A percentile compares a stretch with the other conserved stretches of the same genome.
phyloP scores from a whole-genome alignment of 2,113 vertebrate species.

The Cricetomys ansorgei region DNA sequence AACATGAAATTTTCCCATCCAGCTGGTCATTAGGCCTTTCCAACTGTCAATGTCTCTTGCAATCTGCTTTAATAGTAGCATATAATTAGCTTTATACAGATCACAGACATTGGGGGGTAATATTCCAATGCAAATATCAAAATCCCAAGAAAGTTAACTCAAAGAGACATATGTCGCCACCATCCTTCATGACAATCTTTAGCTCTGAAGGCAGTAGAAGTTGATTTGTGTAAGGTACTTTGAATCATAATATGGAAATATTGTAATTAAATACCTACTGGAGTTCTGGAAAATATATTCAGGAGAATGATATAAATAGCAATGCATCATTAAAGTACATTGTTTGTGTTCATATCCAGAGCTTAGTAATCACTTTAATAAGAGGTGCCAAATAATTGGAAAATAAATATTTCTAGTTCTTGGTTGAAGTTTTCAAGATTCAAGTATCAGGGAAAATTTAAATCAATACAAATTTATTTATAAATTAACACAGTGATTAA shows the following conservation, averaged over 20 bases:
- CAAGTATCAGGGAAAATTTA: neutral
- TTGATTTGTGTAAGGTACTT: constrained; percentile 80
- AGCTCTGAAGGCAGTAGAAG: constrained; percentile 72
- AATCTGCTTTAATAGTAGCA: constrained; percentile 86
- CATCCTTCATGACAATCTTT: constrained; percentile 76
- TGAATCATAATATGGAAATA: constrained; percentile 78
- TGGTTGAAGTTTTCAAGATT: constrained; percentile 22
- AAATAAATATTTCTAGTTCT: constrained; percentile 38
- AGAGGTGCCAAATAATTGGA: constrained; percentile 48
- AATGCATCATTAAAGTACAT: constrained; percentile 16
- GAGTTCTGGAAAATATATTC: constrained; percentile 73
- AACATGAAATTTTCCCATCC: constrained; percentile 81
- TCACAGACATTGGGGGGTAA: constrained; percentile 79
- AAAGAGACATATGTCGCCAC: constrained; percentile 81
- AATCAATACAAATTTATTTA: constrained; percentile 23
- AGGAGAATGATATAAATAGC: constrained; percentile 68
- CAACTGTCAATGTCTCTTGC: constrained; percentile 86
- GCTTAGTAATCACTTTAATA: constrained; percentile 38
- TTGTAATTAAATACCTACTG: constrained; percentile 76
- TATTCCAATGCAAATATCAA: constrained; percentile 81
- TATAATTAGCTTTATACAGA: constrained; percentile 86
- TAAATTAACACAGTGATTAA: neutral
- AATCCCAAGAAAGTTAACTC: constrained; percentile 82
- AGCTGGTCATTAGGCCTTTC: constrained; percentile 88
- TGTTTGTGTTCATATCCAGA: neutral